Evolutionary conservation across 2,797 vertebrate genomes (phyloP), one percentile per base, ranked within the genome.

Genomic region (Trachops cirrhosus): DNA sequence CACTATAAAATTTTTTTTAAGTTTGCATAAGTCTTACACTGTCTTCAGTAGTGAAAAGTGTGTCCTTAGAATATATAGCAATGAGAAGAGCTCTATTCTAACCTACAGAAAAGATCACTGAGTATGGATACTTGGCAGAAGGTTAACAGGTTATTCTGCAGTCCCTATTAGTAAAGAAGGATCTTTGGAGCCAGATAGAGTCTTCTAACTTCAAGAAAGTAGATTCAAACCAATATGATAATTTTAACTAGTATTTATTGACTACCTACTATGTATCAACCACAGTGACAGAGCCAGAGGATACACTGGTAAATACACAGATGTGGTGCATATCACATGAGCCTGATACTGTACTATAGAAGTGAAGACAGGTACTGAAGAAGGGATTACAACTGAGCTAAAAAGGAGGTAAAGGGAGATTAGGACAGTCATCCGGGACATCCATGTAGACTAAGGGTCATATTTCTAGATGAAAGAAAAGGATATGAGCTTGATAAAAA

Each of bases 221-320:
- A 41, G 39, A 46, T 80, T 54, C 18, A 29, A 70, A 59, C 34
- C 39, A n/a, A 21, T 37, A 26, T 11, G 6, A 29, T 44, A 9
- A 22, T 70, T 77, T 94, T 78, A 52, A n/a, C 44, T 86, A 32
- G 12, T 70, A 19, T 82, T 93, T 68, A 57, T 19, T 78, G 44
- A 94, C 50, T 22, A 39, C 39, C 26, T 83, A 14, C 10, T n/a
- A 14, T 29, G 5, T 67, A 9, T 32, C 44, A 75, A 9, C 39
- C 59, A 52, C 34, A 54, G 15, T 22, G 26, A 57, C 46, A 62
- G 21, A n/a, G 68, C 44, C 41, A 16, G 32, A 48, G 12, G 9
- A 39, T 4, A 21, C 5, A 15, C 8, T n/a, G 15, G 22, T 18
- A 64, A 79, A 34, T 75, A 67, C 19, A 26, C 3, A 57, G 37